Evolutionary conservation across 2,113 vertebrate genomes (phyloP).

Genomic region (Drymodes brunneopygia): DNA sequence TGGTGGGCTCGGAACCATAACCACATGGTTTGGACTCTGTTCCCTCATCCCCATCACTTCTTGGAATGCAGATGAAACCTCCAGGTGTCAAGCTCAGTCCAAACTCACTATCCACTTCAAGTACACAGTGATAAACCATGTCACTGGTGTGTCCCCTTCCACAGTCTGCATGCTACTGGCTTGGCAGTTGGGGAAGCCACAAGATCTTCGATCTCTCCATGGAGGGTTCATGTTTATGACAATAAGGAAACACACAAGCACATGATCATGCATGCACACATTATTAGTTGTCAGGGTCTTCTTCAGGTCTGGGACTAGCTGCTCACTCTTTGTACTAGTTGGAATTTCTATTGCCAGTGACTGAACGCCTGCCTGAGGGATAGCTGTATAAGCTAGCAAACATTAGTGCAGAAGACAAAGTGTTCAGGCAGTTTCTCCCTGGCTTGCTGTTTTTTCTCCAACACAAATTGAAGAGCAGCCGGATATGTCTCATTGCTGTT

Average conservation of each 20-base stretch:
- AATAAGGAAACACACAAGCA: neutral
- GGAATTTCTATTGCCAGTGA: neutral
- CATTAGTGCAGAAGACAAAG: neutral
- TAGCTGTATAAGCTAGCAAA: neutral
- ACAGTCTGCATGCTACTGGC: neutral
- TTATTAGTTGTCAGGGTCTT: neutral
- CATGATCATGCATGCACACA: neutral
- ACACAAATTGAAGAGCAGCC: neutral
- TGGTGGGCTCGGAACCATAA: neutral
- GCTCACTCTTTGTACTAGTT: neutral
- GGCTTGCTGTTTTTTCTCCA: neutral
- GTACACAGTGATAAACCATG: neutral
- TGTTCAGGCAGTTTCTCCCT: neutral
- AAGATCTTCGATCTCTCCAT: neutral
- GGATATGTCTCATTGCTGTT: neutral
- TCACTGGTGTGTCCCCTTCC: neutral
- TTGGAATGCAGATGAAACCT: neutral
- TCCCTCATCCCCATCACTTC: neutral
- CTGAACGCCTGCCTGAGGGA: neutral
- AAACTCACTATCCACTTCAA: neutral
- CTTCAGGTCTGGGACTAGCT: neutral
- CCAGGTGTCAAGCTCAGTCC: neutral
- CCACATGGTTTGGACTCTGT: rapidly evolving
- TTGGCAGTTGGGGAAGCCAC: neutral
- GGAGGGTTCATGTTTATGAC: neutral